Percentiles rank a stretch among this genome's conserved stretches.
These are phyloP conservation scores for Phymanthus crucifer DNA, from an alignment of 92 coral and sea anemone genomes.

Conservation along the genomic window DNA sequence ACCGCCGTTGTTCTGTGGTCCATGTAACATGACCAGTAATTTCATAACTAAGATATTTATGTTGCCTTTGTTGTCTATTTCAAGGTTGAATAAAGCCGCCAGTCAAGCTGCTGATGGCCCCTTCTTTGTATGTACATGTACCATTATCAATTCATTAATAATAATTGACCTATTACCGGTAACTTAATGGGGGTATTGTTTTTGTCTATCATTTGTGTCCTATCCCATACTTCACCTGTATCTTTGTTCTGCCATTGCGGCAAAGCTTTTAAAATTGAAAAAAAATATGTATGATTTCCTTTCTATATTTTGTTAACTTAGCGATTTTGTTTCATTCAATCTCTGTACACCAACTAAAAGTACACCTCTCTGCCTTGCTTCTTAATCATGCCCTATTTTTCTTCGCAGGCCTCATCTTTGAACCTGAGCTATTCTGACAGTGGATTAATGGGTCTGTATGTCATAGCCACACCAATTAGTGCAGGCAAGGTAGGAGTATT, in stretches of 20 bases:
- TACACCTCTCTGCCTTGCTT: not conserved
- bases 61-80: not conserved
- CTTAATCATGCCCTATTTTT: not conserved
- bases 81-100: conserved; percentile 74
- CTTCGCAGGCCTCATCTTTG: conserved; percentile 76
- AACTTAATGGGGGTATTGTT: too few species aligned
- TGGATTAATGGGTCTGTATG: conserved; percentile 91
- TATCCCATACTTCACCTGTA: too few species aligned
- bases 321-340: not conserved
- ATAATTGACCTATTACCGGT: not conserved
- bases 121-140: conserved; percentile 52
- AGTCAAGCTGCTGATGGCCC: conserved; percentile 77
- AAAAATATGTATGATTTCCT: too few species aligned
- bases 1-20: too few species aligned
- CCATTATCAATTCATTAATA: not conserved
- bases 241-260: too few species aligned
- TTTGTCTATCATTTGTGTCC: too few species aligned
- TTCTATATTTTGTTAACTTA: too few species aligned
- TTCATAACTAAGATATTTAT: not conserved
- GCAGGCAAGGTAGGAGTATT: conserved; percentile 62
- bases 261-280: too few species aligned
- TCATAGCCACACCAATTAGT: conserved; percentile 70
- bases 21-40: too few species aligned
- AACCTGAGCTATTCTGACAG: conserved; percentile 87
- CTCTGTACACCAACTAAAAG: not conserved